A percentile compares a stretch with the other conserved stretches of the same genome.
Evolutionary conservation across 2,888 invertebrate genomes (phyloP).

Genomic region (Diabrotica balteata): DNA sequence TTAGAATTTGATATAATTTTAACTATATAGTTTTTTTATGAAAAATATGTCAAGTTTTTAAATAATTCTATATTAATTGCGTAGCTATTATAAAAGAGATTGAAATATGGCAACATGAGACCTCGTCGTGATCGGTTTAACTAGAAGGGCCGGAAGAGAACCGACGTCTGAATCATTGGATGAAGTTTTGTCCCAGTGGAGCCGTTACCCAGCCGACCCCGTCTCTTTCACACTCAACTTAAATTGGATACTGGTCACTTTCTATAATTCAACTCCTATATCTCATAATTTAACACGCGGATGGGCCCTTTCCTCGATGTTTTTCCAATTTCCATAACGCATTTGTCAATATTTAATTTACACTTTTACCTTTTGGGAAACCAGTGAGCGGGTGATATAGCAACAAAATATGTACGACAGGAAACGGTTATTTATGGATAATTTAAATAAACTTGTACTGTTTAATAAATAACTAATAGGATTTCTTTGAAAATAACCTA

Average conservation of each 20-base stretch:
- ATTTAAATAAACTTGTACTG: no score
- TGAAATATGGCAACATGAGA: conserved; percentile 15
- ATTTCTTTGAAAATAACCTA: no score
- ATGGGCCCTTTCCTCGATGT: conserved; percentile 38
- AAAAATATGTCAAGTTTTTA: no score
- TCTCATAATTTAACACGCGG: conserved; percentile 55
- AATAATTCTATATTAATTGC: no score
- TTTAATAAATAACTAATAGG: no score
- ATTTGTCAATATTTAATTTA: conserved; percentile 33
- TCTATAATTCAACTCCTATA: conserved; percentile 62
- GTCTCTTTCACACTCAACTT: conserved; percentile 61
- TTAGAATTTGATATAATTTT: no score
- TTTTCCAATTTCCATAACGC: conserved; percentile 38
- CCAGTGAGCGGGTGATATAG: no score
- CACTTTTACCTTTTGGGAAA: no score
- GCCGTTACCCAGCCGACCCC: conserved; percentile 59
- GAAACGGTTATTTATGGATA: no score
- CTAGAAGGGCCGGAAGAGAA: conserved; percentile 34
- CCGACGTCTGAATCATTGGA: conserved; percentile 58
- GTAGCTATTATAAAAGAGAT: no score
- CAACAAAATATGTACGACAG: no score
- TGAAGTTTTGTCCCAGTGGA: conserved; percentile 57
- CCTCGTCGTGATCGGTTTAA: conserved; percentile 13
- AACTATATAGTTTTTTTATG: no score
- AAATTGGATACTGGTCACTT: conserved; percentile 63